Percentiles rank a stretch among this genome's conserved stretches.
Evolutionary conservation across 2,888 invertebrate species (phyloP).

Genomic region (Pyrgus malvae): DNA sequence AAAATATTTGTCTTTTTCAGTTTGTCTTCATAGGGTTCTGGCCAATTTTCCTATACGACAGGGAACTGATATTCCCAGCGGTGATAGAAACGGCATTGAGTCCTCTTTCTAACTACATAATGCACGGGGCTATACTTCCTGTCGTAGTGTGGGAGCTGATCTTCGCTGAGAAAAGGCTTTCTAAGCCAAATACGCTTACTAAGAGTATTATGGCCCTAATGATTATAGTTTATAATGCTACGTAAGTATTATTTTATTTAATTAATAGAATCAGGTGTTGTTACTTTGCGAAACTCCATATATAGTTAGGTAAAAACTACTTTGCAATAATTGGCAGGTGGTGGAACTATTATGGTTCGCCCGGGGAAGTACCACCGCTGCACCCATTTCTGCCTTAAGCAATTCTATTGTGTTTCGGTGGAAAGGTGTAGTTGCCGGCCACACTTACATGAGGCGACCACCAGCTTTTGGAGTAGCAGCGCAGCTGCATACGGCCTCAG

Average conservation of each 20-base stretch:
- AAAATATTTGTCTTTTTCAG: constrained; percentile 43
- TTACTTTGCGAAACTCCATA: too few species aligned
- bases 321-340: too few species aligned
- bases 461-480: too few species aligned
- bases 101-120: constrained; percentile 45
- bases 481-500: too few species aligned
- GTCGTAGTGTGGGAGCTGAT: constrained; percentile 48
- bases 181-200: neutral
- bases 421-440: too few species aligned
- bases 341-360: too few species aligned
- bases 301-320: too few species aligned
- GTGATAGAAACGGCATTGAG: constrained; percentile 53
- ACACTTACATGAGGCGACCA: too few species aligned
- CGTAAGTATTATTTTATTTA: constrained; percentile 2
- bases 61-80: constrained; percentile 47
- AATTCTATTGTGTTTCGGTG: too few species aligned
- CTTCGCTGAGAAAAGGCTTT: constrained; percentile 37
- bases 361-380: too few species aligned
- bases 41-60: constrained; percentile 50
- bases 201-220: neutral
- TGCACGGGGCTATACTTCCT: constrained; percentile 47
- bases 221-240: neutral
- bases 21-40: constrained; percentile 50
- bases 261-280: too few species aligned
- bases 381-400: too few species aligned